Base-by-base conservation (phyloP, 2,113 vertebrate species). In the Heptranchias perlo region DNA sequence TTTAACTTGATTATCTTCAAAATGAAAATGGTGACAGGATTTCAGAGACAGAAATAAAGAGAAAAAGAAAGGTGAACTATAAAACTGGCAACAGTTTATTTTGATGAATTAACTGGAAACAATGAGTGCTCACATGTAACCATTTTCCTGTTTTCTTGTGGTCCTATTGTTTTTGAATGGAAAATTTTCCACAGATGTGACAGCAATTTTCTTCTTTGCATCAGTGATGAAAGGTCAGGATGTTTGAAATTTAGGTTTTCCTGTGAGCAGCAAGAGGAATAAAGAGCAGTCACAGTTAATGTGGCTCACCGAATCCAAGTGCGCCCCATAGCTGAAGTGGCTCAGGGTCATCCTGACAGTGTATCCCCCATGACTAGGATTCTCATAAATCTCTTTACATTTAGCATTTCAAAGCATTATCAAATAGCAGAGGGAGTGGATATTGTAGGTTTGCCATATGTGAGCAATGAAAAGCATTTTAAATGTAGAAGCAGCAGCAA, bases 141-240 rank as follows among this genome's bases (percentile, higher is more conserved):
- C 58, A 94, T 39, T 94, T 94, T 94, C 62, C 92, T 94, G 92
- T 67, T 65, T n/a, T 39, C 92, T 94, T 5, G 2, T 31, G 39
- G 44, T 61, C 58, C 58, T 69, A 95, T 95, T 52, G 64, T 95
- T 67, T 65, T 14, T 14, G 7, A 35, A 18, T 67, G 94, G 13
- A 91, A 91, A 58, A 69, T 35, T 39, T 64, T 47, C 62, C n/a
- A 47, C 39, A 39, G 10, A 23, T 5, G n/a, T 5, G 8, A 31
- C 4, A 23, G 18, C 16, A 65, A 65, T 94, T 65, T 58, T 91
- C 62, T 47, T 67, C 39, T 25, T 52, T 7, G 13, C 64, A 61
- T 35, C 0, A 69, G 8, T 58, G 87, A 2, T 3, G 11, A 92
- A 35, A 61, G 61, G 2, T 65, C 61, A 95, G 94, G 62, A 95